Conservation (phyloP, 2,888 invertebrate genomes). For the Netelia virgata region DNA sequence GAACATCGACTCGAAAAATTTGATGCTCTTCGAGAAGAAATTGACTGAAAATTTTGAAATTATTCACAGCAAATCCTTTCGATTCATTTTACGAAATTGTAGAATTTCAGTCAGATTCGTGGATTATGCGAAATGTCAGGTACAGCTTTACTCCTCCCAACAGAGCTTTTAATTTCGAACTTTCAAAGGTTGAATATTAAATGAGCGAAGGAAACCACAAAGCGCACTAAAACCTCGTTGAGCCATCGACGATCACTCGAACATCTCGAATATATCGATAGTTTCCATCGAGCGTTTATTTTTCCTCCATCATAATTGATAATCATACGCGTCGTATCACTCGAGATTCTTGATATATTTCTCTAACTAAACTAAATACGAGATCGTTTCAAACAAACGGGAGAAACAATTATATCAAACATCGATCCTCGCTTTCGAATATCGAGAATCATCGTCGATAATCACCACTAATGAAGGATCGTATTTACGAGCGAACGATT, state of each 20-base stretch:
- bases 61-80: no score
- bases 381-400: constrained; percentile 12
- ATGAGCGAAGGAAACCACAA: neutral
- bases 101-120: no score
- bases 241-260: neutral
- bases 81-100: no score
- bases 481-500: constrained; percentile 7
- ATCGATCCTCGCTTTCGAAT: constrained; percentile 65
- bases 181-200: neutral
- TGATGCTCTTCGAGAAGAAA: no score
- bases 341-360: no score
- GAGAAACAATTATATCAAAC: constrained; percentile 51
- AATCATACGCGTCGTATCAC: constrained; percentile 14
- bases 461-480: constrained; percentile 60
- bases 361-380: constrained; percentile 1
- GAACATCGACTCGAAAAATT: no score
- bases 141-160: no score
- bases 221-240: constrained; percentile 29
- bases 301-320: constrained; percentile 8
- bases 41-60: no score
- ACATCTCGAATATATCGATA: constrained; percentile 1
- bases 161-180: constrained; percentile 4
- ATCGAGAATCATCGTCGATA: constrained; percentile 66
- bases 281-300: constrained; percentile 11
- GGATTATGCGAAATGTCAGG: no score